Percentiles rank a stretch among this genome's conserved stretches.
These are phyloP conservation scores for Silurus glanis DNA, from an alignment of 2,113 vertebrate species.

Conservation along the genomic window DNA sequence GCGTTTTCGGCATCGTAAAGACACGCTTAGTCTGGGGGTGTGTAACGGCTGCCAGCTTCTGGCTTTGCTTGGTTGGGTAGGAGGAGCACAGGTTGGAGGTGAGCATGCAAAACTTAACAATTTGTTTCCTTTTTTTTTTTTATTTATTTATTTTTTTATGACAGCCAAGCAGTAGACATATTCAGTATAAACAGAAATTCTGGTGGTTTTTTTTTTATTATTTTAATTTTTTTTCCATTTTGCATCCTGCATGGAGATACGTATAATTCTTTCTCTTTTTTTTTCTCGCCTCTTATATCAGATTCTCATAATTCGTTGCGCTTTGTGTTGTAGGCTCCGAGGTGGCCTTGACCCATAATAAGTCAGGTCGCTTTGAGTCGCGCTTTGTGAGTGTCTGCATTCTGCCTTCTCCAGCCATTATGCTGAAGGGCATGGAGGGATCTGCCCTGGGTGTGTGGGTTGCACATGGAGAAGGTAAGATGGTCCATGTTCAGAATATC, in stretches of 20 bases:
- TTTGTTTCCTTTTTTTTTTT: too few relatives aligned
- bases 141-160: too few relatives aligned
- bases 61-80: conserved; percentile 87
- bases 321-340: conserved; percentile 54
- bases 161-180: not conserved
- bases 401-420: conserved; percentile 77
- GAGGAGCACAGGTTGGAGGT: conserved; percentile 59
- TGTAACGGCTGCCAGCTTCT: conserved; percentile 91
- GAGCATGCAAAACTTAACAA: not conserved
- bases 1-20: conserved; percentile 73
- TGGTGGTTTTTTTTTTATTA: not conserved
- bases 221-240: not conserved
- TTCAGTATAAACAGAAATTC: too few relatives aligned
- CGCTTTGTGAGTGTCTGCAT: conserved; percentile 82
- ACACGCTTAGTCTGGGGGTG: conserved; percentile 88
- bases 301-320: not conserved
- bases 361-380: conserved; percentile 85
- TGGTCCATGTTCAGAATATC: not conserved
- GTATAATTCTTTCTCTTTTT: not conserved
- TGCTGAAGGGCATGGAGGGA: conserved; percentile 86
- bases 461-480: conserved; percentile 86
- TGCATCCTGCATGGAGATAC: not conserved
- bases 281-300: not conserved
- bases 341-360: conserved; percentile 80
- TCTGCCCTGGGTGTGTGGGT: conserved; percentile 87